phyloP scores from a whole-genome alignment of 2,797 vertebrate species.

The Acanthopagrus latus region DNA sequence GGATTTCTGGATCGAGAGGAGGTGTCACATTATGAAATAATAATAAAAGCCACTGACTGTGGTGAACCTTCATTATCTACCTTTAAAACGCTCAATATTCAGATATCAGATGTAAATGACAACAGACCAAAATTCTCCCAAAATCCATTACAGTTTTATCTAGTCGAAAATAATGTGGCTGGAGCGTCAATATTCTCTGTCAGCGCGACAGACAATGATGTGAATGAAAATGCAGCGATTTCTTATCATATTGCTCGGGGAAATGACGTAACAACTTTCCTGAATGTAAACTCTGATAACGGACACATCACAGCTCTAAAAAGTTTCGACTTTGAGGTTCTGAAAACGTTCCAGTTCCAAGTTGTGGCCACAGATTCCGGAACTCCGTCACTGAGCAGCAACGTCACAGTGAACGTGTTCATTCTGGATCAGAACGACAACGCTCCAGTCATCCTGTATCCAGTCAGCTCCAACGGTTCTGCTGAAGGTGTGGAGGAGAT shows the following conservation, averaged over 20 bases:
- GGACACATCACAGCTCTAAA: constrained; percentile 85
- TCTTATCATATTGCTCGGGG: constrained; percentile 56
- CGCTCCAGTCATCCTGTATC: too few species aligned
- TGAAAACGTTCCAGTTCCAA: too few species aligned
- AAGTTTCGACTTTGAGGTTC: background rate
- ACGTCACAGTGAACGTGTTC: too few species aligned
- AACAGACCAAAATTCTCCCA: constrained; percentile 73
- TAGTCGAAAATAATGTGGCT: constrained; percentile 80
- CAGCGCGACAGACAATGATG: constrained; percentile 72
- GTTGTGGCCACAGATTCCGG: constrained; percentile 57
- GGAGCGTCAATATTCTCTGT: constrained; percentile 72
- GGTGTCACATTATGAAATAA: constrained; percentile 75
- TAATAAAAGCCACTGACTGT: constrained; percentile 81
- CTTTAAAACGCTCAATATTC: constrained; percentile 61
- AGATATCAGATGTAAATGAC: constrained; percentile 80
- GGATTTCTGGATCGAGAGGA: constrained; percentile 81
- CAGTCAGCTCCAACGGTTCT: too few species aligned
- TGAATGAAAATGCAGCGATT: constrained; percentile 72
- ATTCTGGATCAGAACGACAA: too few species aligned
- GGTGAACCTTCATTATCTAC: constrained; percentile 82
- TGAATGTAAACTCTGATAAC: constrained; percentile 82
- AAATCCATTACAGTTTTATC: constrained; percentile 68
- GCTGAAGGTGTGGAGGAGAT: too few species aligned
- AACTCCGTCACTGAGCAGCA: too few species aligned
- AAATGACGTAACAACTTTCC: constrained; percentile 49